Base-by-base conservation (phyloP, 2,113 vertebrate species). In the Rhinopomastus cyanomelas region DNA sequence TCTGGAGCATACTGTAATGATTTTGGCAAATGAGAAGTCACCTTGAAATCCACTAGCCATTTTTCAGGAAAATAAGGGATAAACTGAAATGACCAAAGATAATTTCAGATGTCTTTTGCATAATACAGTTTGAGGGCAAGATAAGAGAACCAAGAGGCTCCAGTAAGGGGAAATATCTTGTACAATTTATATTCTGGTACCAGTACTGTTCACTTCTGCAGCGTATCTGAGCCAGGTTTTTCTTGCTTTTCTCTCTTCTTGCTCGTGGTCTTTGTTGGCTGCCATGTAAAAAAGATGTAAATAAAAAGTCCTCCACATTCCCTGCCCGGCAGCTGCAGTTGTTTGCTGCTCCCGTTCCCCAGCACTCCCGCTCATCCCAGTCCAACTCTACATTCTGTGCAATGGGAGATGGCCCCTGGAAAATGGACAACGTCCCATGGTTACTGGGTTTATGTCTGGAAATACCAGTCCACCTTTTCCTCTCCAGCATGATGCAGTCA, bases 71-170 rank as follows among this genome's bases (percentile, higher is more conserved):
- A 89, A 69, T 3, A 56, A 80, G n/a, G 75, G 77, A 84, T 78
- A 84, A 94, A 78, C 59, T 34, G 82, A 93, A 93, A 87, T 86
- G 73, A 85, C 88, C 95, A 62, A 46, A 85, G 88, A 85, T 85
- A 37, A 95, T 88, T 92, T 85, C 87, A 78, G 57, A 37, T 65
- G 78, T 34, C 69, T 92, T 89, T 75, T 93, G 87, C 79, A 91
- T 88, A 89, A 90, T 87, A 29, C 18, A 36, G 46, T 85, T 61
- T 81, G 81, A 90, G 65, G 61, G 44, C 60, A 89, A 77, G 69
- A 78, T 77, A 81, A 85, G 68, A 67, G 72, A 36, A 12, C 23
- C 44, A 64, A 77, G 75, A 85, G 7, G 2, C 48, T 86, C 53
- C 3, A 14, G 46, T 17, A 30, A 69, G 61, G 37, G 88, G 69